Conservation (phyloP, 2,113 vertebrate species). For the Notarius lentiginosus region DNA sequence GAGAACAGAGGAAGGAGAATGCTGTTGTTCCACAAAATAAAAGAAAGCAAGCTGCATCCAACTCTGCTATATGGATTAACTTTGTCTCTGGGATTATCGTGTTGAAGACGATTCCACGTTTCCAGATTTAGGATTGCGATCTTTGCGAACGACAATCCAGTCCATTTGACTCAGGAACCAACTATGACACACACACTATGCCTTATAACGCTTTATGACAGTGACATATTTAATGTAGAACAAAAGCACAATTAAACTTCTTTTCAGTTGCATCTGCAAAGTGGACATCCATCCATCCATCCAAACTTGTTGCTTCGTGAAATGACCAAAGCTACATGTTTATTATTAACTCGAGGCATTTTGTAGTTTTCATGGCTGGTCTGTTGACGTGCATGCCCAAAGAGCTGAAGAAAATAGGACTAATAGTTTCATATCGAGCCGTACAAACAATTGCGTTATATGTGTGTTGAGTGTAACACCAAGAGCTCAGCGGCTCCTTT, state of each 20-base stretch:
- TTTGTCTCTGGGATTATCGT: not conserved
- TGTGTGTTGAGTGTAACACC: slow-evolving; percentile 59
- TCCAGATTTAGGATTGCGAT: not conserved
- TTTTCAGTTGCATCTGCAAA: not conserved
- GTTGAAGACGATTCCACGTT: not conserved
- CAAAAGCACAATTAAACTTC: not conserved
- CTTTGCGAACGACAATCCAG: slow-evolving; percentile 19
- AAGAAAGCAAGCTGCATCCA: not conserved
- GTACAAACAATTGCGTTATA: not conserved
- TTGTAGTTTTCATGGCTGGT: not conserved
- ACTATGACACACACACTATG: slow-evolving; percentile 4
- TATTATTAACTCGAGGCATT: not conserved
- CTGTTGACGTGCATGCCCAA: not conserved
- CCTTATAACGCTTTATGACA: slow-evolving; percentile 1
- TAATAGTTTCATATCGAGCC: not conserved
- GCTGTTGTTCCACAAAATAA: not conserved
- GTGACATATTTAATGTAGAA: not conserved
- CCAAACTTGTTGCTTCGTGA: not conserved
- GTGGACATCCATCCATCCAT: not conserved
- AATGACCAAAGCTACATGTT: slow-evolving; percentile 16
- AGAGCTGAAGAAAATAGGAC: not conserved
- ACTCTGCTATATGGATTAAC: not conserved
- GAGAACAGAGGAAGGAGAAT: slow-evolving; percentile 9
- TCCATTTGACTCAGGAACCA: slow-evolving; percentile 36
- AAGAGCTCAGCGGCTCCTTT: slow-evolving; percentile 68